Conservation (phyloP, 2,797 vertebrate genomes). For the Gymnoscopelus braueri region DNA sequence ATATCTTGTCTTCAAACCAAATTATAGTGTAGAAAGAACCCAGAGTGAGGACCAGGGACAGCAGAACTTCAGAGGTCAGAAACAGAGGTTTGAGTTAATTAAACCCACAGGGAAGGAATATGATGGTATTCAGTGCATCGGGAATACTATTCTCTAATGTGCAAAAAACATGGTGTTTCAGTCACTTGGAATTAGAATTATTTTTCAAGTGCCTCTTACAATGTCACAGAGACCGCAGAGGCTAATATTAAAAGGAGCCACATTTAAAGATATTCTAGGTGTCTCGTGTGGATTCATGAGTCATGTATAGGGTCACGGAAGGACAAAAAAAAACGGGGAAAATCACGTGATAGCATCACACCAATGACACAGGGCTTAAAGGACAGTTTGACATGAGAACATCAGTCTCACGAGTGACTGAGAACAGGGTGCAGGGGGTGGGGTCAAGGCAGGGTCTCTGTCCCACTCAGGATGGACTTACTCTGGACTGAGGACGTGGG, state of each 20-base stretch:
- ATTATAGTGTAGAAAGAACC: conserved; percentile 15
- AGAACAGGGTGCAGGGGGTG: conserved; percentile 12
- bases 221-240: not conserved
- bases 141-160: not conserved
- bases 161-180: not conserved
- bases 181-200: not conserved
- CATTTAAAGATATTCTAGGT: not conserved
- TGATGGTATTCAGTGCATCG: not conserved
- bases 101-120: not conserved
- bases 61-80: conserved; percentile 18
- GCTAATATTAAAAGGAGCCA: not conserved
- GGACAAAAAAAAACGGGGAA: conserved; percentile 6
- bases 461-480: conserved; percentile 68
- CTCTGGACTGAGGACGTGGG: conserved; percentile 80
- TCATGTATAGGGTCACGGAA: conserved; percentile 20
- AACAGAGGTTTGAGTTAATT: conserved; percentile 11
- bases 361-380: conserved; percentile 32
- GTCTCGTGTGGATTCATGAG: not conserved
- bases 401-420: conserved; percentile 34
- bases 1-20: conserved; percentile 17
- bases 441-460: conserved; percentile 33
- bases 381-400: conserved; percentile 33
- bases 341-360: conserved; percentile 13
- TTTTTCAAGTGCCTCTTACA: not conserved
- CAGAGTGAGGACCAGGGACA: not conserved